Conservation (phyloP, 2,113 vertebrate species). For the Climacteris rufus region DNA sequence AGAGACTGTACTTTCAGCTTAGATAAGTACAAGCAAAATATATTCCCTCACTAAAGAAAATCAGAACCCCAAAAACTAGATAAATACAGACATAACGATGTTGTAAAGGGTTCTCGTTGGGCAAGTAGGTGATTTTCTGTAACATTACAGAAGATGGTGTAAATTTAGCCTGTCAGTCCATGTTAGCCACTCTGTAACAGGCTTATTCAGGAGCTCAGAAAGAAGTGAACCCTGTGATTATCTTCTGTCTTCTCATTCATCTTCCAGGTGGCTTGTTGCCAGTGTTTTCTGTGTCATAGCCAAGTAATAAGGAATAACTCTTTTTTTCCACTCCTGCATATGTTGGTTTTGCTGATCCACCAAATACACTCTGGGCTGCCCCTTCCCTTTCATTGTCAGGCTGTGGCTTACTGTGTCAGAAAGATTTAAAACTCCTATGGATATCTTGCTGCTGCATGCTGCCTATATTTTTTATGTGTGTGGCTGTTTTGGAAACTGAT, state of each 20-base stretch:
- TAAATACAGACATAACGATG: not conserved
- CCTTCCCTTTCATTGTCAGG: not conserved
- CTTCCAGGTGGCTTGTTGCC: not conserved
- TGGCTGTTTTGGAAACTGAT: not conserved
- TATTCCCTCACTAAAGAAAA: not conserved
- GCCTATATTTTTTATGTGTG: not conserved
- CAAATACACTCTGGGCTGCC: not conserved
- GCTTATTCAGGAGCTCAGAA: conserved; percentile 14
- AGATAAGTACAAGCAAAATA: not conserved
- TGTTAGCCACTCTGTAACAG: not conserved
- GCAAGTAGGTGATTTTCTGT: conserved; percentile 3
- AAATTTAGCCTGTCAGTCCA: conserved; percentile 19
- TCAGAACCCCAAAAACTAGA: not conserved
- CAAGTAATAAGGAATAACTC: not conserved
- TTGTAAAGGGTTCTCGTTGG: not conserved
- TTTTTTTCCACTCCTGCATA: not conserved
- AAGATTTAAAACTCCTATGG: not conserved
- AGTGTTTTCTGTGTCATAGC: not conserved
- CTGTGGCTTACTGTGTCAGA: not conserved
- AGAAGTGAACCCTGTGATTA: conserved; percentile 32
- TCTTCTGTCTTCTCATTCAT: conserved; percentile 1
- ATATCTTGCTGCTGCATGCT: not conserved
- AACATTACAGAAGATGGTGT: not conserved
- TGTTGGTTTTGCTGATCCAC: not conserved
- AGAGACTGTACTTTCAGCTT: not conserved